phyloP scores from a whole-genome alignment of 1,140 invertebrate species.

The Megalopta genalis region DNA sequence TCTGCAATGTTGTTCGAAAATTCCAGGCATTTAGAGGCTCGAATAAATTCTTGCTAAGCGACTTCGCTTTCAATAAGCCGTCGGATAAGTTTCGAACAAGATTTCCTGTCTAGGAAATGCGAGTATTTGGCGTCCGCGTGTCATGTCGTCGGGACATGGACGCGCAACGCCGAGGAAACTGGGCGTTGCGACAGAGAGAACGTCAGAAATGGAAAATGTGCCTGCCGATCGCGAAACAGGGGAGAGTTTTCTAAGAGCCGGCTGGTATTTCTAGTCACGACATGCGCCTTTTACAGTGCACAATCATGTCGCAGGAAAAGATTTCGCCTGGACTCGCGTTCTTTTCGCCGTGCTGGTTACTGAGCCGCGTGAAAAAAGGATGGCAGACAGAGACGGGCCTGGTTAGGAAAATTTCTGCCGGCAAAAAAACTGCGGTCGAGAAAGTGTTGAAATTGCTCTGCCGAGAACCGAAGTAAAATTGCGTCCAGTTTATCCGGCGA shows the following conservation, averaged over 20 bases:
- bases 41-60: no score
- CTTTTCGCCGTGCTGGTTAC: neutral
- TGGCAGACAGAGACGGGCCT: constrained; percentile 26
- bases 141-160: neutral
- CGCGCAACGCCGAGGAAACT: constrained; percentile 4
- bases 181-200: constrained; percentile 47
- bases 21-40: no score
- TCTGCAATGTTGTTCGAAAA: no score
- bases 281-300: constrained; percentile 56
- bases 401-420: constrained; percentile 39
- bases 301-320: constrained; percentile 63
- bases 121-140: neutral
- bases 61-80: no score
- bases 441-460: constrained; percentile 53
- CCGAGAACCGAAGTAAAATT: constrained; percentile 45
- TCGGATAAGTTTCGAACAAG: neutral
- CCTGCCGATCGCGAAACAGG: constrained; percentile 44
- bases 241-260: constrained; percentile 69
- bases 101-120: neutral
- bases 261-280: constrained; percentile 62
- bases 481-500: constrained; percentile 40
- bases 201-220: constrained; percentile 55
- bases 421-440: constrained; percentile 39
- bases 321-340: constrained; percentile 42
- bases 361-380: constrained; percentile 1